Base-by-base conservation (phyloP, 2,113 vertebrate species). In the Pungitius pungitius region DNA sequence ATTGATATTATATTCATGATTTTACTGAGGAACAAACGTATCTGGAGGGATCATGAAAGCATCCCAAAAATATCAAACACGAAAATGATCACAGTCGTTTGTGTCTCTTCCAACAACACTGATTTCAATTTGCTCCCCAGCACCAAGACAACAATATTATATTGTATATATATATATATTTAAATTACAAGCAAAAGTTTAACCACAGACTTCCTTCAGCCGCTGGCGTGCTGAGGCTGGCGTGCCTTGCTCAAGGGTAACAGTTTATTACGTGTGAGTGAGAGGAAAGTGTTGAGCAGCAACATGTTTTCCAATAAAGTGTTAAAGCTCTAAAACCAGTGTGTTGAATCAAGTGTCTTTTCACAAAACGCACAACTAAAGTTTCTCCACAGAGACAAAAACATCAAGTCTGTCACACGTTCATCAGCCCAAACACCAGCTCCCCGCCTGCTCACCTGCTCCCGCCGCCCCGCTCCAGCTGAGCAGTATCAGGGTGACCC, bases 401-500 rank as follows among this genome's bases (percentile, higher is more conserved):
- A 40, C 33, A 37, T n/a, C 10, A 43, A 24, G 8, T 58, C 14
- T 18, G 6, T 8, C 22, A 26, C 24, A 40, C 39, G 42, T 71
- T n/a, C 22, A 33, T 13, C 27, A 55, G 20, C 47, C 37, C 30
- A 30, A 30, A 30, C 5, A 30, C 2, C 2, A 30, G 30, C 30
- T 5, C 30, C 30, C 30, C 30, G 30, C 5, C 2, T 30, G 30
- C 33, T 35, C 33, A 35, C 33, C 33, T 35, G 5, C 33, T 35
- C 33, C 6, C 27, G 71, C 52, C 67, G 56, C 70, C 55, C 70
- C 30, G 8, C 13, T 47, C 2, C 3, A 55, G 78, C 67, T 64
- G 75, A 72, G 22, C 27, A 90, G 69, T 39, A 82, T 43, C 62
- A 90, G 80, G 64, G n/a, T 14, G 8, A 90, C 47, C 62, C 54